These are phyloP conservation scores for Dicrostonyx torquatus DNA, from an alignment of 2,797 vertebrate species.

Conservation along the genomic window DNA sequence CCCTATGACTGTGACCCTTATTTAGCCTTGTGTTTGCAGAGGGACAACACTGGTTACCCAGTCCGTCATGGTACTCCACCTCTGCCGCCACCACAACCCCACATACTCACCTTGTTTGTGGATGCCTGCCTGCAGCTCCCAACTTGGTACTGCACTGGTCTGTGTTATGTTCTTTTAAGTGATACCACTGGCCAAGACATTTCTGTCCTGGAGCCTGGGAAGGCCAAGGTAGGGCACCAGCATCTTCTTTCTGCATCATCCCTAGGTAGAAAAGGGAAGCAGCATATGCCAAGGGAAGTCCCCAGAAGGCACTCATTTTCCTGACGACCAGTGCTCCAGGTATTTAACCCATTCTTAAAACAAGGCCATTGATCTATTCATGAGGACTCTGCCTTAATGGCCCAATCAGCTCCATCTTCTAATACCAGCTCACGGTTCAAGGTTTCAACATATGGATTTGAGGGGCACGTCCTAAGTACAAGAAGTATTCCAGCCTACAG, in stretches of 20 bases:
- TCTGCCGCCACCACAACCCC: fast-evolving
- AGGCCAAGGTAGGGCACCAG: not conserved
- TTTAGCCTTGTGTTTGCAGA: not conserved
- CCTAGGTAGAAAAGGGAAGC: not conserved
- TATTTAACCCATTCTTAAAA: not conserved
- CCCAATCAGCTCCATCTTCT: not conserved
- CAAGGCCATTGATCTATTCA: not conserved
- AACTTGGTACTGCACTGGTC: not conserved
- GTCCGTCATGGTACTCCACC: not conserved
- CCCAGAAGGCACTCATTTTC: not conserved
- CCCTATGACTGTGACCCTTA: not conserved
- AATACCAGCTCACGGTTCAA: too few relatives aligned
- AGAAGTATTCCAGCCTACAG: not conserved
- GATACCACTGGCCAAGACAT: not conserved
- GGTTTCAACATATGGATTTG: not conserved
- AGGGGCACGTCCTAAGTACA: not conserved
- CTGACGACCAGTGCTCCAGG: not conserved
- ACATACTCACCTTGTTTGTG: not conserved
- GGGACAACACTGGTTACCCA: not conserved
- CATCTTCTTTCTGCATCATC: not conserved
- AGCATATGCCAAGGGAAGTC: not conserved
- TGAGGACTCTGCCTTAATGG: not conserved
- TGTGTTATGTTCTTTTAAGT: not conserved
- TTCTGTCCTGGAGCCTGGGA: too few relatives aligned
- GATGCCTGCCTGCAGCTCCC: not conserved